A percentile compares a stretch with the other conserved stretches of the same genome.
Evolutionary conservation across 2,888 invertebrate genomes (phyloP).

Genomic region (Pollenia amentaria): DNA sequence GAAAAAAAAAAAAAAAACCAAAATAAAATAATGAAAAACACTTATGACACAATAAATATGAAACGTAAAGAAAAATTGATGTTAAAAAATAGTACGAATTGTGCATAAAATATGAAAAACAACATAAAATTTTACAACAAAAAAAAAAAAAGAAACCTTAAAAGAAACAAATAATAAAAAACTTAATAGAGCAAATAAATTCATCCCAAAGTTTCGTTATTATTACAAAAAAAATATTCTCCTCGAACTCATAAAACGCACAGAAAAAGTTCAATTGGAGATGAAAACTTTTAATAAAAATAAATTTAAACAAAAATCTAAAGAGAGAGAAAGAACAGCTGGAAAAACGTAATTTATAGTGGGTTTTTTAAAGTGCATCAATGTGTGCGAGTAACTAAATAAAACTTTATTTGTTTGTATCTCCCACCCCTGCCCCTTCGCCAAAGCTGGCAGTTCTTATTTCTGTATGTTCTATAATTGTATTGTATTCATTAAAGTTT

Average conservation of each 20-base stretch:
- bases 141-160: slow-evolving; percentile 34
- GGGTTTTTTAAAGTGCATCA: not conserved
- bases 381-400: not conserved
- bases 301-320: not conserved
- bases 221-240: slow-evolving; percentile 26
- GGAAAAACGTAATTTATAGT: not conserved
- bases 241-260: slow-evolving; percentile 34
- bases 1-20: not conserved
- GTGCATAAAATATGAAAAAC: slow-evolving; percentile 42
- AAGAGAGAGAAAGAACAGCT: not conserved
- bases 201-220: slow-evolving; percentile 43
- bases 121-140: slow-evolving; percentile 12
- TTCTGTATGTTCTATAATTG: slow-evolving; percentile 3
- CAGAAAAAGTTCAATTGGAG: slow-evolving; percentile 41
- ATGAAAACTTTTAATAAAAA: slow-evolving; percentile 61
- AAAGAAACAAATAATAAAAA: slow-evolving; percentile 28
- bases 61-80: slow-evolving; percentile 17
- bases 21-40: slow-evolving; percentile 46
- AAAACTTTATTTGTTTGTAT: slow-evolving; percentile 25
- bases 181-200: slow-evolving; percentile 62
- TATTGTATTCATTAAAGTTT: slow-evolving; percentile 48
- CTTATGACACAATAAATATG: slow-evolving; percentile 47
- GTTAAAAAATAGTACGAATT: slow-evolving; percentile 11
- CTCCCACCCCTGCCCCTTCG: not conserved
- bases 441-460: not conserved